A percentile compares a stretch with the other conserved stretches of the same genome.
Evolutionary conservation across 2,797 vertebrate species (phyloP).

Genomic region (Selene dorsalis): DNA sequence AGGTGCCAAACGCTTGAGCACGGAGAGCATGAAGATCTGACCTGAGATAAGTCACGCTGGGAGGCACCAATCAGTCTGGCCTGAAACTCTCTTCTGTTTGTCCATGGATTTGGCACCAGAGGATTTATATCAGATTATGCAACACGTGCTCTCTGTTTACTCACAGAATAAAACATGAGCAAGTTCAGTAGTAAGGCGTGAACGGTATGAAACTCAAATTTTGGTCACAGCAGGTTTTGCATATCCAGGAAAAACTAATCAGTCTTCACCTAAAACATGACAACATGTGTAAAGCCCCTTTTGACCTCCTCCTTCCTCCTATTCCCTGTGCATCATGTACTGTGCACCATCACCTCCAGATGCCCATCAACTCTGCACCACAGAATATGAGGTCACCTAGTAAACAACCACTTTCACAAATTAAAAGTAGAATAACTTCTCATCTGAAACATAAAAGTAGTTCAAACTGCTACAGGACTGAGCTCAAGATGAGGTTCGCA

Average conservation of each 20-base stretch:
- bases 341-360: background rate
- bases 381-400: background rate
- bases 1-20: slow-evolving; percentile 38
- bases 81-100: background rate
- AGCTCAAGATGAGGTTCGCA: too few species aligned
- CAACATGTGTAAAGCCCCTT: background rate
- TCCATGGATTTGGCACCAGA: background rate
- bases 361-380: background rate
- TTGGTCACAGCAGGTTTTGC: background rate
- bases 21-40: slow-evolving; percentile 7
- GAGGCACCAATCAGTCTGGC: fast-evolving
- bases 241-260: background rate
- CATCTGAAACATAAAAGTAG: background rate
- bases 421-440: too few species aligned
- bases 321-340: background rate
- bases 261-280: background rate
- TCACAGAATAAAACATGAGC: background rate
- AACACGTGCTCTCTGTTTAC: background rate
- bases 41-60: background rate
- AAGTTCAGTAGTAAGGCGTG: background rate
- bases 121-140: background rate
- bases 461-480: background rate
- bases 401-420: background rate
- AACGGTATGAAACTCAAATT: background rate
- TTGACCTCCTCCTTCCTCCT: background rate